Evolutionary conservation across 2,797 vertebrate species (phyloP).

Genomic region (Diglossa cyanea): DNA sequence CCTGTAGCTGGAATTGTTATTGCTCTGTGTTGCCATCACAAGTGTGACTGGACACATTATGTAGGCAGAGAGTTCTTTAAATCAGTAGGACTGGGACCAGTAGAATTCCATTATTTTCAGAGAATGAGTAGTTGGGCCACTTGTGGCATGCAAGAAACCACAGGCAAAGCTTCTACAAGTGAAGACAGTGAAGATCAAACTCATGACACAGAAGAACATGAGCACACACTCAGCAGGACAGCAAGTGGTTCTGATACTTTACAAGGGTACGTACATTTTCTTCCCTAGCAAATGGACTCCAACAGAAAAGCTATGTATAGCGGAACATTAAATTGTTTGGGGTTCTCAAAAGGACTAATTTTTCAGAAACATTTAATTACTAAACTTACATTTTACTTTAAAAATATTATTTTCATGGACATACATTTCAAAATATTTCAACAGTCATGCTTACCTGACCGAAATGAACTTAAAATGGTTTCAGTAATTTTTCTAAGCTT

Average conservation of each 20-base stretch:
- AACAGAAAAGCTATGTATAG: neutral
- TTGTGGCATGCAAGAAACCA: slow-evolving; percentile 80
- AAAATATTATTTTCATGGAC: neutral
- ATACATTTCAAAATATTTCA: neutral
- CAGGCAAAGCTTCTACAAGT: neutral
- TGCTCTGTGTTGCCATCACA: slow-evolving; percentile 95
- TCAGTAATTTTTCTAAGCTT: neutral
- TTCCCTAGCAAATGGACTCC: neutral
- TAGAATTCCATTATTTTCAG: slow-evolving; percentile 88
- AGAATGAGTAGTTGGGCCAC: slow-evolving; percentile 98
- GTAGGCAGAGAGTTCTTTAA: slow-evolving; percentile 90
- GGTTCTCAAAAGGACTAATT: neutral
- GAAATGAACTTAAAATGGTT: neutral
- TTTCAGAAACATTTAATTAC: neutral
- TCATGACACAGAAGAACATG: slow-evolving; percentile 72
- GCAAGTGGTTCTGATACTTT: slow-evolving; percentile 46
- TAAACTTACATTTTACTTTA: neutral
- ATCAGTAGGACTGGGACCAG: slow-evolving; percentile 81
- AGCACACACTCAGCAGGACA: slow-evolving; percentile 36
- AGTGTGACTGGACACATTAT: slow-evolving; percentile 94
- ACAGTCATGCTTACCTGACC: neutral
- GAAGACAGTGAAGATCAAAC: neutral
- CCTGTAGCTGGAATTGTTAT: slow-evolving; percentile 85
- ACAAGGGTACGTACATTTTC: slow-evolving; percentile 73
- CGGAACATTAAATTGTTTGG: neutral